Evolutionary conservation across 2,888 invertebrate genomes (phyloP), one percentile per base, ranked within the genome.

Genomic region (Ochropacha duplaris): DNA sequence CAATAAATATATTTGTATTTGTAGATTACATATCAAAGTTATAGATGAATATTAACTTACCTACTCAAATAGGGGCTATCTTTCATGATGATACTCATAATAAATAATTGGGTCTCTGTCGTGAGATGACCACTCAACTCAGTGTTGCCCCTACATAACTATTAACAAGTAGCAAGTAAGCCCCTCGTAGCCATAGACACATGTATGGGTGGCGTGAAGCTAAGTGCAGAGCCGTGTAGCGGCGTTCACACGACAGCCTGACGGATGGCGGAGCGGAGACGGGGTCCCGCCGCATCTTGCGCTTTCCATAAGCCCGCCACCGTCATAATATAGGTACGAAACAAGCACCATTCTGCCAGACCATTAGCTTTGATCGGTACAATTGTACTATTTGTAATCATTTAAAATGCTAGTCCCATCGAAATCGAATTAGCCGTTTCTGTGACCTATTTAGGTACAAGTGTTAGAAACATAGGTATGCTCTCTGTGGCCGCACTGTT

Each of bases 161-260:
- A 84, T 81, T 81, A 83, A 82, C 84, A 83, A 86, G 83, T 81
- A 81, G 83, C 85, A 78, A 86, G 84, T 86, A 81, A 77, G 83
- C 80, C 86, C 83, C 83, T 83, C 81, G 78, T 79, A 78, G 78
- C 74, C 75, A 75, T 82, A 83, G 86, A 89, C 88, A 88, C 83
- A 85, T 87, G 87, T 87, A 84, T 75, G 78, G 73, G 72, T 82
- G 80, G 83, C 76, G 78, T 74, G 78, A 78, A 86, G 87, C 82
- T 88, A 89, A 90, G 90, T 90, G 90, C 90, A 88, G 78, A 88
- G 77, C 83, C 86, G 75, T 89, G 89, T 89, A 81, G 81, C 76
- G 78, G 78, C 78, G 78, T 64, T 72, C 78, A 67, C 67, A 60
- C 81, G 87, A 85, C 87, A 89, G 86, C 58, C 88, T 90, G 90